A percentile compares a stretch with the other conserved stretches of the same genome.
phyloP scores from a whole-genome alignment of 2,113 vertebrate genomes.

The Bufo bufo region DNA sequence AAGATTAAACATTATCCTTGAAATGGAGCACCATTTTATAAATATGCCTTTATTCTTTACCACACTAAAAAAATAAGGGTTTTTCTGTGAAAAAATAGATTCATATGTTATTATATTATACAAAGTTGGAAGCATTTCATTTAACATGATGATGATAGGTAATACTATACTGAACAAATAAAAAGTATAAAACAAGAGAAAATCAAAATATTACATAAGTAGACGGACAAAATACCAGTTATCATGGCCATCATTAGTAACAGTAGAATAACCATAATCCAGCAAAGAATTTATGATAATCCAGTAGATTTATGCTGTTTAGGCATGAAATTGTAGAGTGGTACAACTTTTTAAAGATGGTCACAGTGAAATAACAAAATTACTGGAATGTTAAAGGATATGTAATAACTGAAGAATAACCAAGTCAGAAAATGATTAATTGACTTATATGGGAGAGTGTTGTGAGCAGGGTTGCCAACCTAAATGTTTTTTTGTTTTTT shows the following conservation, averaged over 20 bases:
- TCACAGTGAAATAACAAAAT: too few species aligned
- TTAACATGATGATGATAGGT: neutral
- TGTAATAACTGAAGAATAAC: too few species aligned
- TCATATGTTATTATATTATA: neutral
- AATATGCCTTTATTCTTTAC: constrained; percentile 31
- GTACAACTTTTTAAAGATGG: too few species aligned
- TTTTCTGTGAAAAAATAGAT: constrained; percentile 21
- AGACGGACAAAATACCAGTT: neutral
- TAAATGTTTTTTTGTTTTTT: too few species aligned
- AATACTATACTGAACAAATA: neutral
- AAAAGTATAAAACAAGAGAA: neutral
- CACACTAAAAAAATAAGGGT: neutral
- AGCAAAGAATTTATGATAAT: neutral
- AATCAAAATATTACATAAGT: neutral
- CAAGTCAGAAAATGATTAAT: too few species aligned
- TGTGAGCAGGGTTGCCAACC: too few species aligned
- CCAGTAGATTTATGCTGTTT: neutral
- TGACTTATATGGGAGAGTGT: too few species aligned
- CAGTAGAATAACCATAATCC: neutral
- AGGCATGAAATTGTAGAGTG: too few species aligned
- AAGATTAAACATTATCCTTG: constrained; percentile 57
- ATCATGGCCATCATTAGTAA: neutral
- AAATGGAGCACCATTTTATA: constrained; percentile 48
- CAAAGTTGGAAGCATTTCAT: neutral
- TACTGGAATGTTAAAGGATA: too few species aligned